Conservation (phyloP, 2,888 invertebrate species). For the Thumatha senex region DNA sequence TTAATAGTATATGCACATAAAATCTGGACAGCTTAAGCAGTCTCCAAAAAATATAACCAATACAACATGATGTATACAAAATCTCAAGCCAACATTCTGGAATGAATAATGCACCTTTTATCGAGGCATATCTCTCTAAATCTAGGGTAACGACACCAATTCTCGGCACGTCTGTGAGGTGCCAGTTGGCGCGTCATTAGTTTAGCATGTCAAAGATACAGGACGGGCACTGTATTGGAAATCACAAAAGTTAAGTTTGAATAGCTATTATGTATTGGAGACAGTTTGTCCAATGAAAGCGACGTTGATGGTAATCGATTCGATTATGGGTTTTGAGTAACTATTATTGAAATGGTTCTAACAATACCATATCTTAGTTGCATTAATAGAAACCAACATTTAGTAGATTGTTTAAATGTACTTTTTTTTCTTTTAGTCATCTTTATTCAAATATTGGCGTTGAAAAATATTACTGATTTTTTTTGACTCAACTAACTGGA, state of each 20-base stretch:
- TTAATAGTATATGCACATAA: too few species aligned
- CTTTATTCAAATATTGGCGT: too few species aligned
- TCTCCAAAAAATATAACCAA: not conserved
- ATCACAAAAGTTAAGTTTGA: constrained; percentile 20
- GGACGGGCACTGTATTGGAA: constrained; percentile 20
- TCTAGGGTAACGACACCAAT: too few species aligned
- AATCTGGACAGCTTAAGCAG: too few species aligned
- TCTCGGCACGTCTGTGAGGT: constrained; percentile 26
- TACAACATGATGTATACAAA: not conserved
- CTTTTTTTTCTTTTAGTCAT: too few species aligned
- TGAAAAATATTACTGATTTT: too few species aligned
- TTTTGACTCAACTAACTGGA: too few species aligned
- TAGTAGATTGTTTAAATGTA: too few species aligned
- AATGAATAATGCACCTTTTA: not conserved
- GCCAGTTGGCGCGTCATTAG: constrained; percentile 33
- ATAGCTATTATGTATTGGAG: not conserved
- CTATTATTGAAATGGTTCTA: too few species aligned
- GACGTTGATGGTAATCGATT: not conserved
- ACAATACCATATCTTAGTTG: too few species aligned
- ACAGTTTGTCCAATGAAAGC: not conserved
- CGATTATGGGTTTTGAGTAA: too few species aligned
- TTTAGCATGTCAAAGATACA: constrained; percentile 44
- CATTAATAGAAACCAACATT: too few species aligned
- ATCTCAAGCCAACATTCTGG: not conserved
- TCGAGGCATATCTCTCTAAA: not conserved